phyloP scores from a whole-genome alignment of 2,888 invertebrate species.

The Andrena camellia region DNA sequence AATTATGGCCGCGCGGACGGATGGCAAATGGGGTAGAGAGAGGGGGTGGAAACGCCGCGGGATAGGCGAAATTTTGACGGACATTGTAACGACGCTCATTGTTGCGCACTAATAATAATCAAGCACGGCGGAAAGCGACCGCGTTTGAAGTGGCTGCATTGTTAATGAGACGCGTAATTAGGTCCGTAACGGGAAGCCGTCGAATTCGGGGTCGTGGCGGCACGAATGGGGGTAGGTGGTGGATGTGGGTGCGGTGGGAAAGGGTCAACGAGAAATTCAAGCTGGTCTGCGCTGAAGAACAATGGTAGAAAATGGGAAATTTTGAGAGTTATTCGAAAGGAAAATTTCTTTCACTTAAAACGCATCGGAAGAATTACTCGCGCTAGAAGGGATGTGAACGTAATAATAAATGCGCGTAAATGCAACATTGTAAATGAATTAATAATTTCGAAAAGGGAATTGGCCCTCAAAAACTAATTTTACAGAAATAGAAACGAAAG shows the following conservation, averaged over 20 bases:
- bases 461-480: no score
- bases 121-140: conserved; percentile 48
- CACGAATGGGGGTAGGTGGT: not conserved
- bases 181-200: conserved; percentile 46
- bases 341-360: no score
- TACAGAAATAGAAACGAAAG: no score
- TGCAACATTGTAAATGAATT: no score
- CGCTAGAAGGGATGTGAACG: no score
- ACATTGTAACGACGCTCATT: conserved; percentile 56
- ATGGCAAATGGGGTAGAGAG: not conserved
- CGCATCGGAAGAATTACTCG: no score
- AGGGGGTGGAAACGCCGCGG: conserved; percentile 9
- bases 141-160: conserved; percentile 75
- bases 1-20: conserved; percentile 20
- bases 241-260: not conserved
- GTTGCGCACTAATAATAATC: conserved; percentile 72
- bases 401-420: no score
- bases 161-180: conserved; percentile 78
- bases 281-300: conserved; percentile 27
- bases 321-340: no score
- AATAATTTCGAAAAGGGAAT: no score
- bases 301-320: no score
- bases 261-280: conserved; percentile 54
- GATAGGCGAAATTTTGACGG: conserved; percentile 52
- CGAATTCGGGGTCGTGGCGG: conserved; percentile 57